phyloP scores from a whole-genome alignment of 2,888 invertebrate species.

The Fissipunctia ypsillon region DNA sequence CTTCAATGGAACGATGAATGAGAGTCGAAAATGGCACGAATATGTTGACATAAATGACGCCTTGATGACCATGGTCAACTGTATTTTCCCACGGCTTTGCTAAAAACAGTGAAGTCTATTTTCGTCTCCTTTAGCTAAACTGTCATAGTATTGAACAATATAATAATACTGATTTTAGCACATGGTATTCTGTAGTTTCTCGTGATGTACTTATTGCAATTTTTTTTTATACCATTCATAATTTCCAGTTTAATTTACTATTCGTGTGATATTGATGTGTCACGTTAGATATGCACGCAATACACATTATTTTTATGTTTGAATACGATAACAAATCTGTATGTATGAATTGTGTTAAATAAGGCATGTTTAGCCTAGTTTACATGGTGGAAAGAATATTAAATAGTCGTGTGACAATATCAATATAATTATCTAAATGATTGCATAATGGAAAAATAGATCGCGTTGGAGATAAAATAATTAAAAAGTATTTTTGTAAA shows the following conservation, averaged over 20 bases:
- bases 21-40: background rate
- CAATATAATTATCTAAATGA: background rate
- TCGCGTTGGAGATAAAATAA: background rate
- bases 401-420: background rate
- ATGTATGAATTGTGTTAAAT: slow-evolving; percentile 21
- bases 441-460: background rate
- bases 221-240: slow-evolving; percentile 9
- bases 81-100: background rate
- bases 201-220: background rate
- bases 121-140: background rate
- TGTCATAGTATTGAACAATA: background rate
- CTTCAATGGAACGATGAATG: background rate
- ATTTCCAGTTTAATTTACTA: slow-evolving; percentile 29
- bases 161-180: background rate
- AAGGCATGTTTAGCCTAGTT: slow-evolving; percentile 1
- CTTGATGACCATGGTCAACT: background rate
- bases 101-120: background rate
- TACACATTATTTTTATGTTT: slow-evolving; percentile 28
- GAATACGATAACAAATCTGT: slow-evolving; percentile 38
- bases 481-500: too few species aligned
- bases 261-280: slow-evolving; percentile 31
- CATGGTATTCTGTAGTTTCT: background rate
- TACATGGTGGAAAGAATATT: background rate
- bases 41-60: background rate
- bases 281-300: slow-evolving; percentile 27